Evolutionary conservation across 2,888 invertebrate genomes (phyloP), one percentile per base, ranked within the genome.

Genomic region (Disparrhopalites patrizii): DNA sequence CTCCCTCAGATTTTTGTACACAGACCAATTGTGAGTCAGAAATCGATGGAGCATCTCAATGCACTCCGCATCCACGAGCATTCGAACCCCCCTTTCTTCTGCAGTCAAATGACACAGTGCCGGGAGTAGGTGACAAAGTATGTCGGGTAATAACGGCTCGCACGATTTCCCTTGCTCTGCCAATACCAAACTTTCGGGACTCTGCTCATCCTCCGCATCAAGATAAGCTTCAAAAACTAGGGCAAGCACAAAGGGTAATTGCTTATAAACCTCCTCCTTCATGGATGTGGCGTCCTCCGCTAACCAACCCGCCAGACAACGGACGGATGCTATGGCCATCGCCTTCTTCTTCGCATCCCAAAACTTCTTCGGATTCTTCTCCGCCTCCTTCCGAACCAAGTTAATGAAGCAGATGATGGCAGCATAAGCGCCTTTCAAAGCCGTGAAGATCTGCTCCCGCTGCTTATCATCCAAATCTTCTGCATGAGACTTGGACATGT

Each of bases 21-120:
- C 90, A 8, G 88, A 88, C 87, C 92, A 93, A 77, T 92, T 91
- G 78, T 89, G 89, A 71, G 87, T 86, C 76, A 91, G 81, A 63
- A 89, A 85, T 79, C 92, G 90, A 77, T 87, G 86, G 2, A 93
- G 80, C 28, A 90, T 85, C 78, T 90, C 88, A 77, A 92, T 92
- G 80, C 90, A 86, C 77, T 90, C 70, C 0, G 73, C 68, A 38
- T 73, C 73, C 18, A 75, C 54, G 0, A 75, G 61, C 65, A 73
- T 74, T 5, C 68, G 50, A 36, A 74, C 73, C 54, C 75, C 75
- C 75, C 89, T 86, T 76, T 95, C 94, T 81, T 95, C 95, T 25
- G 94, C 91, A 36, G 92, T 88, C 73, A 96, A 84, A 79, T 95
- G 93, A 77, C 94, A 95, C 3, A 95, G 80, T 1, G 92, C 93